Percentiles rank a stretch among this genome's conserved stretches.
Evolutionary conservation across 2,113 vertebrate species (phyloP).

Genomic region (Micromys minutus): DNA sequence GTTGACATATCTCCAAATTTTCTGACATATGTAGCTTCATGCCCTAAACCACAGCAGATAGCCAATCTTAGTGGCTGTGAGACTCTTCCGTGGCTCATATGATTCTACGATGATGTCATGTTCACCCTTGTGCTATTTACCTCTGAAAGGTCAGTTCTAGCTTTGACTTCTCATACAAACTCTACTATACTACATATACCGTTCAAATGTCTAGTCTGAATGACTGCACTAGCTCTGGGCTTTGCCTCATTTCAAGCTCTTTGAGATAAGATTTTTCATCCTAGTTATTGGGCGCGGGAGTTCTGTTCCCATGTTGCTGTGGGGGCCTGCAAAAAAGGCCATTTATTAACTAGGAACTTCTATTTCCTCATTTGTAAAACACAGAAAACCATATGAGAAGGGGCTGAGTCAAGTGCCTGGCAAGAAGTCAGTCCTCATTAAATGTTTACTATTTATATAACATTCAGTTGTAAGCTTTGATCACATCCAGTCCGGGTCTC

Average conservation of each 20-base stretch:
- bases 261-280: not conserved
- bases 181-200: not conserved
- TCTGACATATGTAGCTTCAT: not conserved
- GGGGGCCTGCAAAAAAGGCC: not conserved
- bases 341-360: not conserved
- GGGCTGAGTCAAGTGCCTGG: not conserved
- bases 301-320: not conserved
- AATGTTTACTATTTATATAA: conserved; percentile 65
- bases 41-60: not conserved
- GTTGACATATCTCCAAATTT: not conserved
- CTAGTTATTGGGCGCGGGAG: conserved; percentile 1
- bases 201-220: not conserved
- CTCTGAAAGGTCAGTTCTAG: not conserved
- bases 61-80: not conserved
- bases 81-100: not conserved
- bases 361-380: conserved; percentile 36
- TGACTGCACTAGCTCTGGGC: not conserved
- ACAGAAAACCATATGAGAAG: conserved; percentile 34
- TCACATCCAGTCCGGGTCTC: not conserved
- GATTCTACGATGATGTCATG: not conserved
- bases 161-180: not conserved
- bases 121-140: not conserved
- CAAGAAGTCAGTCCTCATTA: conserved; percentile 48
- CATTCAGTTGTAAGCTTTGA: conserved; percentile 64
- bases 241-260: not conserved